Conservation (phyloP, 1,140 invertebrate genomes). For the Zaprionus davidi region DNA sequence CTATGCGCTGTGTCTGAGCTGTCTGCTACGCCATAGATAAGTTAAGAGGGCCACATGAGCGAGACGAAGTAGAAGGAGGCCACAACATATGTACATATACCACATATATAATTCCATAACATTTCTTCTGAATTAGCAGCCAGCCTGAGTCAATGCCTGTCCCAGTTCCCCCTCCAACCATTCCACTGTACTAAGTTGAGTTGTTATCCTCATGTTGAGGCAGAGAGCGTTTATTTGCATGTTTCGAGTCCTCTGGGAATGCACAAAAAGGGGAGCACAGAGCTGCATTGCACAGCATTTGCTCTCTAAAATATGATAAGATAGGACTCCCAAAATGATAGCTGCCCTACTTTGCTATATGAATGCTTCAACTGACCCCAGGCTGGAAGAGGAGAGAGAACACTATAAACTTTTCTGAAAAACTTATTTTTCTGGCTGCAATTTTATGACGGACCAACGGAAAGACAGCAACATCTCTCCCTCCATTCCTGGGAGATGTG, state of each 20-base stretch:
- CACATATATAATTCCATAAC: conserved; percentile 56
- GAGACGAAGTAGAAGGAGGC: conserved; percentile 5
- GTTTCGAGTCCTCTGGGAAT: conserved; percentile 25
- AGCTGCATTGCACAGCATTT: conserved; percentile 23
- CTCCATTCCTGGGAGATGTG: background rate
- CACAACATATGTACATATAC: background rate
- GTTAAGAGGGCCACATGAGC: background rate
- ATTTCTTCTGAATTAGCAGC: conserved; percentile 71
- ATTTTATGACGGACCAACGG: conserved; percentile 55
- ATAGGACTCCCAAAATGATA: conserved; percentile 62
- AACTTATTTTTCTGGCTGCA: conserved; percentile 42
- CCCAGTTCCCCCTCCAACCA: background rate
- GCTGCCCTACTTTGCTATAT: background rate
- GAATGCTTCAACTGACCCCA: conserved; percentile 5
- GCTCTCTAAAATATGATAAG: conserved; percentile 61
- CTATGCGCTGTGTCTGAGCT: conserved; percentile 43
- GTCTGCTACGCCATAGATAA: conserved; percentile 39
- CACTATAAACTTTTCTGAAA: background rate
- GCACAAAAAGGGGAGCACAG: background rate
- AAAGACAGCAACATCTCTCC: background rate
- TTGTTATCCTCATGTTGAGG: conserved; percentile 8
- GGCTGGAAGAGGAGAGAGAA: conserved; percentile 2
- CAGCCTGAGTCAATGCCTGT: no score
- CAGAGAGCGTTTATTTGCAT: conserved; percentile 54
- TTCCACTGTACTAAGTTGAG: conserved; percentile 17